Evolutionary conservation across 1,140 invertebrate genomes (phyloP), one percentile per base, ranked within the genome.

Genomic region (Argopecten irradians): DNA sequence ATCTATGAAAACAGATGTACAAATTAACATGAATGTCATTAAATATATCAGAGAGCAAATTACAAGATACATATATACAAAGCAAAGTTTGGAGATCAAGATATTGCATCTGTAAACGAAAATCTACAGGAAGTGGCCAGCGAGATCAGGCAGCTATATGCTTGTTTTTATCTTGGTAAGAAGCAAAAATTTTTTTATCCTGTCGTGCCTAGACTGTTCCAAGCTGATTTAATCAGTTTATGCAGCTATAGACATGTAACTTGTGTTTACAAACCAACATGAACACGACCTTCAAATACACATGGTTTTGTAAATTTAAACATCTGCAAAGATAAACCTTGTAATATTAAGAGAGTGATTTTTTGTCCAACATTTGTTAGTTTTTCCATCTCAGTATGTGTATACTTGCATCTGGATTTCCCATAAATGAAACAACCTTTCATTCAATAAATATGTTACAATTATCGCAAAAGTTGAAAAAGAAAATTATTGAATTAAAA

Each of bases 191-290:
- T 3, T 28, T 71, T 8, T 71, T n/a, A 28, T 71, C 16, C n/a
- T n/a, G 55, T 71, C n/a, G 5, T 7, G 55, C n/a, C 16, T 71
- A n/a, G n/a, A n/a, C n/a, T 3, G 11, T 71, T 71, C 55, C n/a
- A n/a, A 28, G 14, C 43, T 19, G 16, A 28, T 71, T n/a, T 71
- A 71, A 71, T 71, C 55, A 71, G 55, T 71, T 71, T 11, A 8
- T 28, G 11, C 55, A 71, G 55, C 55, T 28, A 39, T 39, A 71
- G 55, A 71, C 55, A 71, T 71, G 7, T 71, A 3, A 71, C 55
- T 71, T 55, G 43, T 71, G 55, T 71, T 71, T 71, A 71, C 55
- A 71, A 71, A 46, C 43, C 43, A 46, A 71, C 55, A 28, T 71
- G 55, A 71, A 71, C 55, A 7, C 28, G 55, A 71, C 55, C 55